A percentile compares a stretch with the other conserved stretches of the same genome.
Conservation (phyloP, 2,888 invertebrate species). For the Deroplatys truncata region DNA sequence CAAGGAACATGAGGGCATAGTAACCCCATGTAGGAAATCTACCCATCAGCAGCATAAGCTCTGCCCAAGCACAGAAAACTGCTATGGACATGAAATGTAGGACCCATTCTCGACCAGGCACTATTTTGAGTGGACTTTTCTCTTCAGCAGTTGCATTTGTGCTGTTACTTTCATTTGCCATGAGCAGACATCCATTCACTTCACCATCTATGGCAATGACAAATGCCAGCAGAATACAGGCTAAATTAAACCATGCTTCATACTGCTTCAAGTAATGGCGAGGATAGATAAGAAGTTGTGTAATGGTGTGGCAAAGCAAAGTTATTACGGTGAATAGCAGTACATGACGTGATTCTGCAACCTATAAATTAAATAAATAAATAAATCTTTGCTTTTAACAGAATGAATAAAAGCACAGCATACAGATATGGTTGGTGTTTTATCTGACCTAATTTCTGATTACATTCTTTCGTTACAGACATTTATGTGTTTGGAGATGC, state of each 20-base stretch:
- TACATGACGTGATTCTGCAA: constrained; percentile 16
- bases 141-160: neutral
- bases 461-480: no score
- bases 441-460: no score
- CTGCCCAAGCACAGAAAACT: constrained; percentile 51
- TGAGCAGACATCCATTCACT: constrained; percentile 5
- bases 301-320: constrained; percentile 28
- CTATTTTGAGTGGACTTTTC: neutral
- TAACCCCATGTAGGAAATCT: constrained; percentile 52
- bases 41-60: constrained; percentile 52
- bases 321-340: constrained; percentile 30
- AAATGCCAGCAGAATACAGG: constrained; percentile 41
- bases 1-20: constrained; percentile 54
- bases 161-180: neutral
- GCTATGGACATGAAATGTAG: constrained; percentile 45
- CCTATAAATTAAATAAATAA: neutral
- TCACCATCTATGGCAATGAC: constrained; percentile 36
- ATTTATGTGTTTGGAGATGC: no score
- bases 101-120: constrained; percentile 37
- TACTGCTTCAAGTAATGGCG: constrained; percentile 42
- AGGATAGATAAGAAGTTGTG: constrained; percentile 24
- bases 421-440: no score
- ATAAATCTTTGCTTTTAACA: neutral
- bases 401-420: no score
- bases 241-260: constrained; percentile 45